phyloP scores from a whole-genome alignment of 2,888 invertebrate species.

The Achlya flavicornis region DNA sequence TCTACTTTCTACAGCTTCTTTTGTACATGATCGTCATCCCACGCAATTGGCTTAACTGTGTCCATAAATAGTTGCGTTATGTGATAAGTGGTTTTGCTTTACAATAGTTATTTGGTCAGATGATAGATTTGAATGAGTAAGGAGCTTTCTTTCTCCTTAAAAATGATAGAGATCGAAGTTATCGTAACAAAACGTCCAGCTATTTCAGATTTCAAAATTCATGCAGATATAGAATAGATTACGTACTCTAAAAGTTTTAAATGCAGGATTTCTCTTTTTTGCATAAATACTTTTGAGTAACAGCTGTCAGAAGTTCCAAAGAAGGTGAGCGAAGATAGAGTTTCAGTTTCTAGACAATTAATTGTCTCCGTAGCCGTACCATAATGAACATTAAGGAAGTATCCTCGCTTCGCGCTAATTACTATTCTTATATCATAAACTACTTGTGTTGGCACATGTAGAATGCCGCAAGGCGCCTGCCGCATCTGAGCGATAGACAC shows the following conservation, averaged over 20 bases:
- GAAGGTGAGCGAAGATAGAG: background rate
- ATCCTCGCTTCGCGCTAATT: background rate
- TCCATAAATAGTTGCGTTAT: conserved; percentile 30
- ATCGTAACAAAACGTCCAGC: background rate
- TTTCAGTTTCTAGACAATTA: background rate
- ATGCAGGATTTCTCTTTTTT: background rate
- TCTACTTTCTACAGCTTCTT: conserved; percentile 50
- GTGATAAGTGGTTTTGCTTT: conserved; percentile 6
- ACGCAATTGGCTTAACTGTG: conserved; percentile 62
- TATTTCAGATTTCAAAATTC: background rate
- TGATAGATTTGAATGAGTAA: conserved; percentile 1
- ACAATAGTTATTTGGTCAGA: conserved; percentile 2
- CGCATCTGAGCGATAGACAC: background rate
- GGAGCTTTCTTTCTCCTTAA: background rate
- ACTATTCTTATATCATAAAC: background rate
- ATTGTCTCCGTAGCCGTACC: background rate
- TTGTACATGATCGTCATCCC: conserved; percentile 62
- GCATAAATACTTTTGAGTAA: background rate
- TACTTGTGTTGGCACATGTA: conserved; percentile 6
- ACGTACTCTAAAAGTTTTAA: background rate
- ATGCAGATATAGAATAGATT: background rate
- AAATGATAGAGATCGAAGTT: background rate
- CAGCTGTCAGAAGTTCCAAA: background rate
- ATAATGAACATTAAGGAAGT: conserved; percentile 2
- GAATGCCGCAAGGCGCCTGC: conserved; percentile 7